A percentile compares a stretch with the other conserved stretches of the same genome.
Evolutionary conservation across 2,888 invertebrate species (phyloP).

Genomic region (Limnephilus marmoratus): DNA sequence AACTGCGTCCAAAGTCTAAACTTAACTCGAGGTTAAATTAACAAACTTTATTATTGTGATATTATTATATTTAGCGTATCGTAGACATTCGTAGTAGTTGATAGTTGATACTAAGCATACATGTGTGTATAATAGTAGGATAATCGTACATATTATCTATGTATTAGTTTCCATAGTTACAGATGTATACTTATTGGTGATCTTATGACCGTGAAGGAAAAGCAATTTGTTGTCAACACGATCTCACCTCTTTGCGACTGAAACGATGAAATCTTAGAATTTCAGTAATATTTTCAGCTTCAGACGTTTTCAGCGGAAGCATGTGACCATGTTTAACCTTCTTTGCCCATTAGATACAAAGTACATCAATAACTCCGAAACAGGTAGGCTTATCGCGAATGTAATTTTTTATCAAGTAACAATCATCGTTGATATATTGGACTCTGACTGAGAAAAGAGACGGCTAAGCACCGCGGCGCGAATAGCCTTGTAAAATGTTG

Average conservation of each 20-base stretch:
- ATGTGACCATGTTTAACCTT: constrained; percentile 3
- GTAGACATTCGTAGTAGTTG: background rate
- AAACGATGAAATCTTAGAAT: background rate
- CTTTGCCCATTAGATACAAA: constrained; percentile 57
- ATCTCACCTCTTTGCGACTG: background rate
- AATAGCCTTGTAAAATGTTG: constrained; percentile 49
- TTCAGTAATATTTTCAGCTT: background rate
- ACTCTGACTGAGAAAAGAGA: background rate
- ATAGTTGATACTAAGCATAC: background rate
- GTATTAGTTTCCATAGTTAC: background rate
- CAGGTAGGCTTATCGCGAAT: constrained; percentile 56
- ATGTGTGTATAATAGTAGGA: background rate
- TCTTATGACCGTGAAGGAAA: background rate
- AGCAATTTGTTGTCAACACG: background rate
- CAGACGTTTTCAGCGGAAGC: background rate
- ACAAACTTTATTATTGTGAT: background rate
- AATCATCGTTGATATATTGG: constrained; percentile 21
- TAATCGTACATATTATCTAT: background rate
- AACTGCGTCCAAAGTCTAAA: background rate
- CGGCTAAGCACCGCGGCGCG: background rate
- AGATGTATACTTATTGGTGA: background rate
- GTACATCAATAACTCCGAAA: constrained; percentile 43
- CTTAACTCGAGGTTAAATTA: constrained; percentile 2
- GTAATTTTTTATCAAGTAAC: constrained; percentile 27
- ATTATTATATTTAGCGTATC: background rate